Base-by-base conservation (phyloP, 1,140 invertebrate species). In the Berghia stephanieae region DNA sequence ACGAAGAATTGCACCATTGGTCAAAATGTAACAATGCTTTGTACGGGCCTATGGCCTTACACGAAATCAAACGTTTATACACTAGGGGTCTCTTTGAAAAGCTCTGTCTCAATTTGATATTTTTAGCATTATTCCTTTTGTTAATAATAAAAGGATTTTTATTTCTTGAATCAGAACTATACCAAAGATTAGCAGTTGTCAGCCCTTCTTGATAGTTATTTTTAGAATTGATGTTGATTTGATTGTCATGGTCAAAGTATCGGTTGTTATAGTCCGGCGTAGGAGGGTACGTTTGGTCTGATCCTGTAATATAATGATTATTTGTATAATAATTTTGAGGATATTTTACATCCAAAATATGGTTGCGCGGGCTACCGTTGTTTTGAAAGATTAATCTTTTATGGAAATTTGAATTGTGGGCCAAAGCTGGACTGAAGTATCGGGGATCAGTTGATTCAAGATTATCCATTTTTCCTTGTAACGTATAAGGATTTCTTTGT, bases 1-100 rank as follows among this genome's bases (percentile, higher is more conserved):
- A 83, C 38, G 79, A 81, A 16, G 49, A 77, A 8, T 77, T 38
- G 49, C 82, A 83, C 82, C 82, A 83, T 18, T 78, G 68, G 49
- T 83, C 79, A 55, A 80, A 83, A 16, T 77, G 73, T 1, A n/a
- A n/a, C 16, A 77, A 21, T 10, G 78, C 78, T 0, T 75, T 31
- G 44, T 83, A 80, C 13, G 60, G 66, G 0, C 82, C 80, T 27
- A 63, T 75, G 0, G 81, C 81, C 24, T 46, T 44, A 52, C 81
- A 82, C n/a, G 34, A 60, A 16, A 63, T 52, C n/a, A 4, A 43
- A 42, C n/a, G 16, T 38, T 13, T 16, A 43, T 10, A 21, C 43
- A 21, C 8, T 42, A 38, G 16, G 10, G 0, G 10, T 18, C 36
- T 18, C n/a, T 52, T 38, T 24, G 31, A 21, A 27, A 27, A 1